Conservation (phyloP, 2,888 invertebrate genomes). For the Tinea pellionella region DNA sequence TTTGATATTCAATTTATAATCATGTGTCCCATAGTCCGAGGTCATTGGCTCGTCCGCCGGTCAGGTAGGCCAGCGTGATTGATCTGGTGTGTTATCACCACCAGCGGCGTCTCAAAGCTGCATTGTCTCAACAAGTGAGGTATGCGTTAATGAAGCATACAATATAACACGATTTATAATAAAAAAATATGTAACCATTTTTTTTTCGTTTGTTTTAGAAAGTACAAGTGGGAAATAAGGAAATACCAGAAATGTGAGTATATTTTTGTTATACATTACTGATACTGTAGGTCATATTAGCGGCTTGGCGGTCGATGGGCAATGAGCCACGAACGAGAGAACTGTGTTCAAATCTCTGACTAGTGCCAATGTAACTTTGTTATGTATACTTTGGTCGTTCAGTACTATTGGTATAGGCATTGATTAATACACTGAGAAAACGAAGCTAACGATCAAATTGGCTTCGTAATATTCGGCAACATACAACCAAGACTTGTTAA, state of each 20-base stretch:
- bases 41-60: slow-evolving; percentile 48
- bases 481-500: no score
- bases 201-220: slow-evolving; percentile 47
- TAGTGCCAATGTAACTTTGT: no score
- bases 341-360: no score
- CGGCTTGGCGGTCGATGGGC: no score
- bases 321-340: no score
- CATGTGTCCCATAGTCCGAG: slow-evolving; percentile 23
- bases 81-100: slow-evolving; percentile 63
- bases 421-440: no score
- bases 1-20: neutral
- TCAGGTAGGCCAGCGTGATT: slow-evolving; percentile 60
- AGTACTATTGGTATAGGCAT: no score
- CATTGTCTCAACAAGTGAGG: slow-evolving; percentile 50
- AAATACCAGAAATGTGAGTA: slow-evolving; percentile 46
- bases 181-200: slow-evolving; percentile 15
- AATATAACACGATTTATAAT: neutral
- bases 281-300: neutral
- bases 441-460: no score
- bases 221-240: slow-evolving; percentile 31
- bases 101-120: slow-evolving; percentile 62
- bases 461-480: no score
- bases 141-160: slow-evolving; percentile 38
- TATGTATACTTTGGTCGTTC: no score
- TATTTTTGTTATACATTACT: neutral